Evolutionary conservation across 2,888 invertebrate species (phyloP).

Genomic region (Chrysomela aeneicollis): DNA sequence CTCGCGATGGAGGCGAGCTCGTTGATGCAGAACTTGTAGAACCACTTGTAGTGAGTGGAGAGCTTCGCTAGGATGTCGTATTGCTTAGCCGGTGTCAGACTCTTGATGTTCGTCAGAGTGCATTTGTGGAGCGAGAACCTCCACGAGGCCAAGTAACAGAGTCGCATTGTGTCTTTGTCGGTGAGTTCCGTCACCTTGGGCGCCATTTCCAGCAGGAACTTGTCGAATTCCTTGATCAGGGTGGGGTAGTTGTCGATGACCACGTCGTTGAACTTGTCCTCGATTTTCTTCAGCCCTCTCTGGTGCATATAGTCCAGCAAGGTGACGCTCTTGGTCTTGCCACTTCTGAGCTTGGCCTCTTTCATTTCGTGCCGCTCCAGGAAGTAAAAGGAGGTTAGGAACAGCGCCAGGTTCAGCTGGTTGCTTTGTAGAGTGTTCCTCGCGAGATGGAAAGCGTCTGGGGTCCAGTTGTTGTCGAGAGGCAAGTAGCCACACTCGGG

Average conservation of each 20-base stretch:
- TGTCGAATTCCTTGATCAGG: slow-evolving; percentile 63
- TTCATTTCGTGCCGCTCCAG: slow-evolving; percentile 30
- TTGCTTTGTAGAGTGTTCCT: slow-evolving; percentile 27
- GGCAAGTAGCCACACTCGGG: slow-evolving; percentile 41
- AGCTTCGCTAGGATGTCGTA: slow-evolving; percentile 69
- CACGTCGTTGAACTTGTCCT: slow-evolving; percentile 64
- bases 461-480: slow-evolving; percentile 55
- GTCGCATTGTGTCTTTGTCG: slow-evolving; percentile 58
- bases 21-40: slow-evolving; percentile 69
- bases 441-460: slow-evolving; percentile 39
- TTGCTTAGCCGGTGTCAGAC: slow-evolving; percentile 39
- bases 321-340: slow-evolving; percentile 58
- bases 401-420: slow-evolving; percentile 39
- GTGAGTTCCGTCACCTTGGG: slow-evolving; percentile 53
- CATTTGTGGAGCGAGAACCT: slow-evolving; percentile 56
- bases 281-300: slow-evolving; percentile 58
- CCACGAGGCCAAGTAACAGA: slow-evolving; percentile 66
- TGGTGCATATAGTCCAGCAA: slow-evolving; percentile 62
- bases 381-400: slow-evolving; percentile 33
- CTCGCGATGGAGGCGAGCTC: slow-evolving; percentile 44
- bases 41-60: slow-evolving; percentile 77
- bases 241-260: slow-evolving; percentile 65
- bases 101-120: slow-evolving; percentile 54
- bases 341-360: slow-evolving; percentile 31
- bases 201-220: slow-evolving; percentile 58